A percentile compares a stretch with the other conserved stretches of the same genome.
Conservation (phyloP, 35 echinoderm and acorn worm species). For the Ptychodera flava region DNA sequence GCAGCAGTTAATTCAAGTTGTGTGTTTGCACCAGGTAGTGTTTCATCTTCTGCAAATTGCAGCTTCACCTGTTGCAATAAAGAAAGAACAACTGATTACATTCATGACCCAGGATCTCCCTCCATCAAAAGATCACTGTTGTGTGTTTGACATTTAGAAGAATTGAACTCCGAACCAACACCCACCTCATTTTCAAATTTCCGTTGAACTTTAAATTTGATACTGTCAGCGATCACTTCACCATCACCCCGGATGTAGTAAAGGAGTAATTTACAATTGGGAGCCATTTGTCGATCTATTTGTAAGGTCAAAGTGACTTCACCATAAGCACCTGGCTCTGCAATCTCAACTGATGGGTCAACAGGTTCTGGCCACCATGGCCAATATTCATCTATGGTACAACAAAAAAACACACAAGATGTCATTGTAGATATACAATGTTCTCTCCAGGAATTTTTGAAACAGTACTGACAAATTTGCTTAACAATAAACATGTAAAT, state of each 20-base stretch:
- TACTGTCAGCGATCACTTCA: conserved; percentile 70
- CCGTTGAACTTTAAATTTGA: conserved; percentile 44
- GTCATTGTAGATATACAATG: too few relatives aligned
- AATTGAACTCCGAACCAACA: not conserved
- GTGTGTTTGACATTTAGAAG: too few relatives aligned
- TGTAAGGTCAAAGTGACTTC: not conserved
- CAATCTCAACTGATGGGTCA: conserved; percentile 32
- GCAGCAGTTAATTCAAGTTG: not conserved
- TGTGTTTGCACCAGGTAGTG: not conserved
- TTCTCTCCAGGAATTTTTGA: too few relatives aligned
- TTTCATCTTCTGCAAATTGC: conserved; percentile 7
- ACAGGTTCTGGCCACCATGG: conserved; percentile 2
- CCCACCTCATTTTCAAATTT: conserved; percentile 70
- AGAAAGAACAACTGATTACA: not conserved
- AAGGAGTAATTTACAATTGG: conserved; percentile 51
- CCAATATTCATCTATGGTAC: not conserved
- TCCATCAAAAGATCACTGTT: too few relatives aligned
- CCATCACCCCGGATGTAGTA: conserved; percentile 71
- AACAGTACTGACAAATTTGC: too few relatives aligned
- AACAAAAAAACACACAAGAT: too few relatives aligned
- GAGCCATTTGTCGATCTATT: conserved; percentile 50
- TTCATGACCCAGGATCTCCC: too few relatives aligned
- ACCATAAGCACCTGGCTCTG: conserved; percentile 28
- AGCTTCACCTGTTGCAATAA: not conserved
- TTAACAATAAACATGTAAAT: too few relatives aligned